Evolutionary conservation across 1,140 invertebrate genomes (phyloP).

Genomic region (Harpegnathos saltator): DNA sequence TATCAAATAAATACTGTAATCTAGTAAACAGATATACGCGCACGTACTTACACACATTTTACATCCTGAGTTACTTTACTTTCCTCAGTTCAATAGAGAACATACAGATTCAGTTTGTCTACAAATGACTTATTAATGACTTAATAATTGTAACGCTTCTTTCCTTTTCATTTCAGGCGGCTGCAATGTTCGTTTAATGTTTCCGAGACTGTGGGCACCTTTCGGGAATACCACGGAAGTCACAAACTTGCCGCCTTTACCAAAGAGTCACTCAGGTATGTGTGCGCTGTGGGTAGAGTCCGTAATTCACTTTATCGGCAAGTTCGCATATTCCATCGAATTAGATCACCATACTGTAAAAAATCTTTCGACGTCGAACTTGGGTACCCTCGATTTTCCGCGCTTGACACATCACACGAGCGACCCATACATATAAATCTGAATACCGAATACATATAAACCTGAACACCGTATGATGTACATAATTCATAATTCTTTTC

Average conservation of each 20-base stretch:
- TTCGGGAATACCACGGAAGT: constrained; percentile 80
- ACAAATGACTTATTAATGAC: not conserved
- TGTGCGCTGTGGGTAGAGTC: not conserved
- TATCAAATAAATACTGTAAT: too few relatives aligned
- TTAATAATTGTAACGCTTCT: not conserved
- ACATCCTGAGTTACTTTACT: not conserved
- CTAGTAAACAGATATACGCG: too few relatives aligned
- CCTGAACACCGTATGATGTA: too few relatives aligned
- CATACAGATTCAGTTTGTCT: not conserved
- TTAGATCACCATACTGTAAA: constrained; percentile 10
- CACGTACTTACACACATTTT: too few relatives aligned
- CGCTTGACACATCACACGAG: not conserved
- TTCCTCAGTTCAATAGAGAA: not conserved
- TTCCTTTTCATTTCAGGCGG: constrained; percentile 70
- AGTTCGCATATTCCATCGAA: constrained; percentile 12
- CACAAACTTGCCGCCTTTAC: constrained; percentile 80
- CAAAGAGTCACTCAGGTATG: constrained; percentile 83
- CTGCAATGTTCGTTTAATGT: constrained; percentile 84
- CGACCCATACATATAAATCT: too few relatives aligned
- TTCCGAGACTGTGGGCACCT: constrained; percentile 84
- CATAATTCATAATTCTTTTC: too few relatives aligned
- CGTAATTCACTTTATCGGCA: constrained; percentile 14
- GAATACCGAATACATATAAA: not conserved
- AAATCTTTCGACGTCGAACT: not conserved
- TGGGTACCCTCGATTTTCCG: not conserved